These are phyloP conservation scores for Heliconius nattereri DNA, from an alignment of 1,140 invertebrate species.

Conservation along the genomic window DNA sequence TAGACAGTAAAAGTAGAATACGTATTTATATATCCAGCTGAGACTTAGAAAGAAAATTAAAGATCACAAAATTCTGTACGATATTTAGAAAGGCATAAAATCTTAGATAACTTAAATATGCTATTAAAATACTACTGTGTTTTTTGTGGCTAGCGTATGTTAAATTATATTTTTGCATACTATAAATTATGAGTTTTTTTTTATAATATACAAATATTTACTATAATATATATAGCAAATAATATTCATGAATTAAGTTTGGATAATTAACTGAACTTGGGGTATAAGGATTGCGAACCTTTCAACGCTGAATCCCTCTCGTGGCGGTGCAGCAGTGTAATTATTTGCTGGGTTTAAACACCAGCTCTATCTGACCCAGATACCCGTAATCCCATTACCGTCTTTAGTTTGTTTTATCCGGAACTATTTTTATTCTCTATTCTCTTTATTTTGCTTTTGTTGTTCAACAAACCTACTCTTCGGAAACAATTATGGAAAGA, in stretches of 20 bases:
- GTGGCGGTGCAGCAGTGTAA: slow-evolving; percentile 50
- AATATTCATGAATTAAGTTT: neutral
- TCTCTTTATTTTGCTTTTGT: slow-evolving; percentile 22
- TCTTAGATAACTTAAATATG: neutral
- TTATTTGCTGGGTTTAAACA: slow-evolving; percentile 65
- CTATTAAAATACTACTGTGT: neutral
- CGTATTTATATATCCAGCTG: neutral
- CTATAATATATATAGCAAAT: neutral
- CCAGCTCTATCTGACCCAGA: slow-evolving; percentile 55
- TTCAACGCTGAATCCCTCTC: slow-evolving; percentile 39
- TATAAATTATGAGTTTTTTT: no score
- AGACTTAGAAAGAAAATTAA: neutral
- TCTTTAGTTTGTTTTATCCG: slow-evolving; percentile 35
- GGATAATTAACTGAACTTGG: slow-evolving; percentile 48
- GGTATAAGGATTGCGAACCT: slow-evolving; percentile 41
- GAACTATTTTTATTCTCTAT: slow-evolving; percentile 33
- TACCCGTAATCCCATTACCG: slow-evolving; percentile 58
- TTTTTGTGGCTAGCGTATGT: neutral
- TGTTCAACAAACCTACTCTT: neutral
- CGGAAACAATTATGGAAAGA: neutral
- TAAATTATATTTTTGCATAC: neutral
- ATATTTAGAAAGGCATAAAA: neutral
- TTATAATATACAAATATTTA: no score
- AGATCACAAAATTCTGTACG: neutral
- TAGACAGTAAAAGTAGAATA: neutral